Evolutionary conservation across 2,113 vertebrate species (phyloP).

Genomic region (Myiagra hebetior): DNA sequence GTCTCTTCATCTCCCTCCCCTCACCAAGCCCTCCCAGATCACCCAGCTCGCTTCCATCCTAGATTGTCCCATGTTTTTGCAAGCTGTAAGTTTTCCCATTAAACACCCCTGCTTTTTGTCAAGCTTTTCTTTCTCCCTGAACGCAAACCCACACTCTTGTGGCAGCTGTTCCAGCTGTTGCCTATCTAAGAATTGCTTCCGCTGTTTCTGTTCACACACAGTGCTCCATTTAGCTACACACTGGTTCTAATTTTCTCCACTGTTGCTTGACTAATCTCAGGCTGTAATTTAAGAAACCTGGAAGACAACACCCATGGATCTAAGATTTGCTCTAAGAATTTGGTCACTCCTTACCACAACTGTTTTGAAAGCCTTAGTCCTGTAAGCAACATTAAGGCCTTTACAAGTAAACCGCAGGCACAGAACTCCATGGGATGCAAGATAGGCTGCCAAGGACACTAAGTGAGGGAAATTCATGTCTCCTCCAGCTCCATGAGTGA

Average conservation of each 20-base stretch:
- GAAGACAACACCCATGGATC: neutral
- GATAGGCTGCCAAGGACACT: constrained; percentile 76
- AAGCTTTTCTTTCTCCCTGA: neutral
- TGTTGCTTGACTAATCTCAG: neutral
- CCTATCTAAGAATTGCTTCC: neutral
- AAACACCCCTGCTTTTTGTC: neutral
- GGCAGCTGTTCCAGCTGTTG: neutral
- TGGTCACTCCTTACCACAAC: constrained; percentile 80
- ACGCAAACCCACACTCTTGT: neutral
- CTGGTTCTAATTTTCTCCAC: neutral
- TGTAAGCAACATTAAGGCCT: constrained; percentile 84
- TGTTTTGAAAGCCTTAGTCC: constrained; percentile 82
- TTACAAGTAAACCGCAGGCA: constrained; percentile 93
- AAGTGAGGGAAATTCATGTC: constrained; percentile 89
- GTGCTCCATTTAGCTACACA: neutral
- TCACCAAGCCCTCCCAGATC: neutral
- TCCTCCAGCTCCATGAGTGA: constrained; percentile 90
- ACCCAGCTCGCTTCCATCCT: neutral
- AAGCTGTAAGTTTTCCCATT: neutral
- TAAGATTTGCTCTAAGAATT: neutral
- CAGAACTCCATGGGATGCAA: constrained; percentile 77
- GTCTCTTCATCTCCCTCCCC: neutral
- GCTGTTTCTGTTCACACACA: neutral
- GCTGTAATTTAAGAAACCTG: neutral
- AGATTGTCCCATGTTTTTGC: neutral